phyloP scores from a whole-genome alignment of 2,888 invertebrate species.

The Pammene aurita region DNA sequence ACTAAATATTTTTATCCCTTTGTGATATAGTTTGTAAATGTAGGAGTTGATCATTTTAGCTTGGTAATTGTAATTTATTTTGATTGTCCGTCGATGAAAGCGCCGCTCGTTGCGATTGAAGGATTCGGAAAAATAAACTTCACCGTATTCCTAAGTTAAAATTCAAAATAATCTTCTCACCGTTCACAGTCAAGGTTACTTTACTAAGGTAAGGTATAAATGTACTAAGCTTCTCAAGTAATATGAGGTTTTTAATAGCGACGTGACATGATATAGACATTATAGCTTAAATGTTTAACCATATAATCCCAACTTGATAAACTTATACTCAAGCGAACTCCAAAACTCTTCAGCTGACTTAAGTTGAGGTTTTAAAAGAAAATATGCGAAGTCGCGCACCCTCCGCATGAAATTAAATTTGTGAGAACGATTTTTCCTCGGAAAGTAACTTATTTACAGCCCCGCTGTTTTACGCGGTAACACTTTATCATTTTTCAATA shows the following conservation, averaged over 20 bases:
- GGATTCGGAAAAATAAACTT: slow-evolving; percentile 47
- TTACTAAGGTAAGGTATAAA: too few species aligned
- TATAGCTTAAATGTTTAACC: slow-evolving; percentile 25
- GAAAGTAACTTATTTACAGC: slow-evolving; percentile 64
- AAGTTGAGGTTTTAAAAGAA: slow-evolving; percentile 41
- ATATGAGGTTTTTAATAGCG: background rate
- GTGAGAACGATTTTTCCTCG: slow-evolving; percentile 62
- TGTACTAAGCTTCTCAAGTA: background rate
- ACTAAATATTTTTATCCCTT: slow-evolving; percentile 77
- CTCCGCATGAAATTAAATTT: slow-evolving; percentile 64
- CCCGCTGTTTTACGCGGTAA: slow-evolving; percentile 47
- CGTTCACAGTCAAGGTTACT: background rate
- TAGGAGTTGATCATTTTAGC: slow-evolving; percentile 66
- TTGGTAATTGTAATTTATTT: slow-evolving; percentile 69
- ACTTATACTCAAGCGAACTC: slow-evolving; percentile 26
- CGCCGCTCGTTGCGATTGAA: slow-evolving; percentile 57
- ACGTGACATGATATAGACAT: slow-evolving; percentile 11
- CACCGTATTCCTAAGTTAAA: slow-evolving; percentile 5
- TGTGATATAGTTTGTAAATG: slow-evolving; percentile 70
- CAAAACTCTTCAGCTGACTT: slow-evolving; percentile 27
- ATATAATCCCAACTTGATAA: slow-evolving; percentile 17
- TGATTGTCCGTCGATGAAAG: slow-evolving; percentile 63
- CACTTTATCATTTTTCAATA: slow-evolving; percentile 29
- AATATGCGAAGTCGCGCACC: slow-evolving; percentile 53
- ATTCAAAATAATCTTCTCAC: slow-evolving; percentile 31